Percentiles rank a stretch among this genome's conserved stretches.
Conservation (phyloP, 1,140 invertebrate species). For the Ridgeia piscesae region DNA sequence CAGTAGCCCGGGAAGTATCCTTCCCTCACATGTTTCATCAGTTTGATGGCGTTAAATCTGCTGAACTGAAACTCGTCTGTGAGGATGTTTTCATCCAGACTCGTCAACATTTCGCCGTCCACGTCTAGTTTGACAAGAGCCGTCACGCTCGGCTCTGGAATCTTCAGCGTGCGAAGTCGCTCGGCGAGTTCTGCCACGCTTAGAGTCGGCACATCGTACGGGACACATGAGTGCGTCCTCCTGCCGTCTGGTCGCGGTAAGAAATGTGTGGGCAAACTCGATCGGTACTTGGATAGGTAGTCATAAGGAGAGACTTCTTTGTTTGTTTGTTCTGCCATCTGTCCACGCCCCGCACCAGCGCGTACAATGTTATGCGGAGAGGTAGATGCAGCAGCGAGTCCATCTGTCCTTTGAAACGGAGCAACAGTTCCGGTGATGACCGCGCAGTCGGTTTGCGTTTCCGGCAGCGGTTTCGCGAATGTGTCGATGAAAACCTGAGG, state of each 20-base stretch:
- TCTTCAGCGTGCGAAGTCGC: background rate
- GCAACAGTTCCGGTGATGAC: background rate
- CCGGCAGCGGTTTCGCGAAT: background rate
- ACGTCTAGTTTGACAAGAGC: background rate
- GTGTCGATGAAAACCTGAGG: background rate
- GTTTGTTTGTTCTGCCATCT: too few relatives aligned
- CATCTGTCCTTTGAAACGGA: too few relatives aligned
- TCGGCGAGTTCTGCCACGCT: background rate
- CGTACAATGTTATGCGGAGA: too few relatives aligned
- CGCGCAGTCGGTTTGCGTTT: background rate
- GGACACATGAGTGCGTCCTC: too few relatives aligned
- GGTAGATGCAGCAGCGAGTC: too few relatives aligned
- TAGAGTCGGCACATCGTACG: background rate
- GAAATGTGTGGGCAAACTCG: too few relatives aligned
- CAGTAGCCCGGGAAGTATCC: background rate
- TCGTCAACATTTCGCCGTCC: slow-evolving; percentile 1
- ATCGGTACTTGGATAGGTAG: too few relatives aligned
- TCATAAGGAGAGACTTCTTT: too few relatives aligned
- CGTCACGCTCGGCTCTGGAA: background rate
- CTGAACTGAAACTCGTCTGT: slow-evolving; percentile 13
- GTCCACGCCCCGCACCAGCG: too few relatives aligned
- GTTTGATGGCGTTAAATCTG: slow-evolving; percentile 16
- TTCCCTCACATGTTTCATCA: slow-evolving; percentile 6
- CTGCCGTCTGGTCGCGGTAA: too few relatives aligned
- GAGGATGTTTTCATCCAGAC: slow-evolving; percentile 11